Evolutionary conservation across 2,888 invertebrate species (phyloP).

Genomic region (Andrena camellia): DNA sequence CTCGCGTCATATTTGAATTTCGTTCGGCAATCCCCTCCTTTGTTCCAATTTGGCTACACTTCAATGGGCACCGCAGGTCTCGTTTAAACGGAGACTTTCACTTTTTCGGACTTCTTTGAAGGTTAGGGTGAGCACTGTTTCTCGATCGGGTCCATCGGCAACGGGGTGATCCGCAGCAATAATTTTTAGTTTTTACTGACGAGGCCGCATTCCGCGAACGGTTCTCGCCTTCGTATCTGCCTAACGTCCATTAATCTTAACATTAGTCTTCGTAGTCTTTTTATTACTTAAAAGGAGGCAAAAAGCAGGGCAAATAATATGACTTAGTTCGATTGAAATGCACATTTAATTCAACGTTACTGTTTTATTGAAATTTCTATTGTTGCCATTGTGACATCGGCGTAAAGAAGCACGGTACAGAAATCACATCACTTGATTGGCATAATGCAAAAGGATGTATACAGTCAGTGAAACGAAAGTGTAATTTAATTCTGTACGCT

Average conservation of each 20-base stretch:
- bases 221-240: constrained; percentile 52
- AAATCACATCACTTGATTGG: too few species aligned
- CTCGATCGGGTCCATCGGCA: constrained; percentile 41
- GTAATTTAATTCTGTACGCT: too few species aligned
- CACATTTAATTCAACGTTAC: too few species aligned
- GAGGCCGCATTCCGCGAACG: constrained; percentile 66
- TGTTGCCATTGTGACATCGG: too few species aligned
- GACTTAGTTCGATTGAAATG: too few species aligned
- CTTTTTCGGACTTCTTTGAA: constrained; percentile 36
- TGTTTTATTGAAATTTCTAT: too few species aligned
- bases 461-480: too few species aligned
- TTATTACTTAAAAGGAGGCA: too few species aligned
- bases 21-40: not conserved
- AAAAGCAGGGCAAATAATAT: too few species aligned
- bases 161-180: constrained; percentile 28
- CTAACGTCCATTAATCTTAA: constrained; percentile 45
- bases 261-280: constrained; percentile 9
- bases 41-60: constrained; percentile 6
- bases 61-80: not conserved
- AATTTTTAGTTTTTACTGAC: constrained; percentile 66
- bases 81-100: constrained; percentile 1
- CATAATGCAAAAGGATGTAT: too few species aligned
- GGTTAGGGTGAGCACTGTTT: constrained; percentile 32
- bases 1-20: constrained; percentile 54
- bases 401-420: too few species aligned